Evolutionary conservation across 2,888 invertebrate species (phyloP).

Genomic region (Isoperla grammatica): DNA sequence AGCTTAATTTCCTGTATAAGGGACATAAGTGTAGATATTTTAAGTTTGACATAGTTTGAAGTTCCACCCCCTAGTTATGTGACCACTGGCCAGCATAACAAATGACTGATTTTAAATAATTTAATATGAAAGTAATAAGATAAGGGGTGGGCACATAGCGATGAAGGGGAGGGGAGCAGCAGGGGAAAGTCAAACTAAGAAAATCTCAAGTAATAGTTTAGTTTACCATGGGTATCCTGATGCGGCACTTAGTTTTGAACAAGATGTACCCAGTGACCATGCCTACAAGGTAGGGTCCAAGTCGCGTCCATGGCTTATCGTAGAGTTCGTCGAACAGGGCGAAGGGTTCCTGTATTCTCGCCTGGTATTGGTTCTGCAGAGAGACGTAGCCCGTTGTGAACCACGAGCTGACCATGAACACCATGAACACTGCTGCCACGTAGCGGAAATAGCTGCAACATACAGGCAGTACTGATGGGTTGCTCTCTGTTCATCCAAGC

Average conservation of each 20-base stretch:
- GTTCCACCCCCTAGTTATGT: too few species aligned
- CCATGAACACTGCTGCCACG: slow-evolving; percentile 51
- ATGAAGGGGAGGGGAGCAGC: too few species aligned
- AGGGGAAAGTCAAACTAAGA: too few species aligned
- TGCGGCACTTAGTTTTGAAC: slow-evolving; percentile 60
- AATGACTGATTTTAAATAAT: too few species aligned
- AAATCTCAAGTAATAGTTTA: too few species aligned
- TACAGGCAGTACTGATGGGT: too few species aligned
- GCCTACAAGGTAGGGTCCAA: slow-evolving; percentile 74
- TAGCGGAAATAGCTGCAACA: slow-evolving; percentile 55
- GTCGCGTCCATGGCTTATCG: slow-evolving; percentile 78
- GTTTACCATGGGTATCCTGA: slow-evolving; percentile 50
- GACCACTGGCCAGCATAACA: too few species aligned
- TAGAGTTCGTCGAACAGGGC: slow-evolving; percentile 77
- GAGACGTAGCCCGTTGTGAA: slow-evolving; percentile 68
- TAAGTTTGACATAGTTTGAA: too few species aligned
- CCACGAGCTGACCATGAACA: slow-evolving; percentile 66
- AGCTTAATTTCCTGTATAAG: too few species aligned
- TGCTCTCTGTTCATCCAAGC: slow-evolving; percentile 46
- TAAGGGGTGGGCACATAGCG: too few species aligned
- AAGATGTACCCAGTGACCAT: slow-evolving; percentile 70
- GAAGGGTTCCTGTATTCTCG: slow-evolving; percentile 72
- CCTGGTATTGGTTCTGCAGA: slow-evolving; percentile 65
- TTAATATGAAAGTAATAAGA: too few species aligned
- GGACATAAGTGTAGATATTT: too few species aligned